These are phyloP conservation scores for Artemia sp. DNA, from an alignment of 2,888 invertebrate species.

Conservation along the genomic window DNA sequence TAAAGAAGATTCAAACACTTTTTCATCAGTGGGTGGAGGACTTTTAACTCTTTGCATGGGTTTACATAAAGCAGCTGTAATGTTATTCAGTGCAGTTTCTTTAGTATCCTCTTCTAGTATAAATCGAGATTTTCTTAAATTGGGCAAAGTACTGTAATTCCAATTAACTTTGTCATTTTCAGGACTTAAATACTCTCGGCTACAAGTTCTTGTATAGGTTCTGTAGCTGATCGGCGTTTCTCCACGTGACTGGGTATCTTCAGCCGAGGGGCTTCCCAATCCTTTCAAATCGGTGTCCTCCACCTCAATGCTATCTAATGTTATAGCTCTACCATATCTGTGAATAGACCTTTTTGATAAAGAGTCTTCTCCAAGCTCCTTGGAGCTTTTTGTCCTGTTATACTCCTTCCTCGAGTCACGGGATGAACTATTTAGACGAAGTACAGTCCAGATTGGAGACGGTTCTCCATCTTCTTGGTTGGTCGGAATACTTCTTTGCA, in stretches of 20 bases:
- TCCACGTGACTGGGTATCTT: constrained; percentile 14
- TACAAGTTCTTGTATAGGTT: constrained; percentile 21
- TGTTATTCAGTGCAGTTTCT: constrained; percentile 1
- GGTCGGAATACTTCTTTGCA: not conserved
- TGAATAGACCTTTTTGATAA: constrained; percentile 16
- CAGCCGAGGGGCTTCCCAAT: constrained; percentile 16
- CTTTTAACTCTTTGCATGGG: constrained; percentile 13
- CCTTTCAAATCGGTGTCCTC: not conserved
- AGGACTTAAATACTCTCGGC: constrained; percentile 22
- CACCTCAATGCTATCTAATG: constrained; percentile 18
- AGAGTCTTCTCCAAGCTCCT: constrained; percentile 18
- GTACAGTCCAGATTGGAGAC: constrained; percentile 18
- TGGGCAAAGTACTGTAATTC: not conserved
- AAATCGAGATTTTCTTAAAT: not conserved
- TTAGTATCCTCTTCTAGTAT: not conserved
- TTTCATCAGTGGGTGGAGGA: not conserved
- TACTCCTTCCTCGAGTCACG: constrained; percentile 19
- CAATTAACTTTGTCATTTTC: constrained; percentile 7
- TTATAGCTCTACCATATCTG: constrained; percentile 22
- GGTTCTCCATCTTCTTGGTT: constrained; percentile 14
- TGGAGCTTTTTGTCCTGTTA: constrained; percentile 19
- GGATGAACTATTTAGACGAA: constrained; percentile 18
- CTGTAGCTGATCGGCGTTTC: constrained; percentile 18
- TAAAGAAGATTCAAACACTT: not conserved
- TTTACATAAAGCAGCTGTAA: constrained; percentile 4